Base-by-base conservation (phyloP, 1,140 invertebrate genomes). In the Heliconius eleuchia region DNA sequence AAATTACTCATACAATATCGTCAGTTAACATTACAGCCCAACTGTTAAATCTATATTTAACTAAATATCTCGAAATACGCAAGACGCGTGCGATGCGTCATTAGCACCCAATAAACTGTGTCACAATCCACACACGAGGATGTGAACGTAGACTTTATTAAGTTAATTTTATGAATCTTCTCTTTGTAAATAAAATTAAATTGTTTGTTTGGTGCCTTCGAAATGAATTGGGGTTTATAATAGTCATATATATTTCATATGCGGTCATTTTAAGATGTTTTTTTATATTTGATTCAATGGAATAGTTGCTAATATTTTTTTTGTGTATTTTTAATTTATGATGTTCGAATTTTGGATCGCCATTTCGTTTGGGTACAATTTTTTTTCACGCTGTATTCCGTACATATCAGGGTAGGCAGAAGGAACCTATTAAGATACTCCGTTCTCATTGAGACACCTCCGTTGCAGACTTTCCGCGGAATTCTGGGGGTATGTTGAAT, bases 21-120 rank as follows among this genome's bases (percentile, higher is more conserved):
- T 30, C 60, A 11, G 23, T 11, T 66, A 57, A 23, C 16, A 57
- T 66, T 66, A 66, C 27, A 66, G 27, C 8, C 27, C 60, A 66
- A 30, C 60, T 30, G 60, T 13, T 30, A 13, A 3, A 13, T n/a
- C 60, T 66, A 66, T 66, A 66, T 66, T 27, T 34, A 74, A 27
- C 74, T 39, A 39, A 50, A 76, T 27, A 76, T 76, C 74, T 76
- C 34, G 66, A 76, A 76, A 76, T 76, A 76, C 27, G 9, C 72
- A 27, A n/a, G 52, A 30, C 39, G 23, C 73, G 55, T 83, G 85
- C 73, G 81, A 52, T 81, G 80, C 83, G 85, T 87, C 85, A 74
- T 84, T 87, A 87, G 81, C 86, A 87, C 83, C 82, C 83, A 80
- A 87, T 88, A 88, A 88, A 86, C 39, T 81, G 73, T 77, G 73